A percentile compares a stretch with the other conserved stretches of the same genome.
phyloP scores from a whole-genome alignment of 2,113 vertebrate genomes.

The Peromyscus maniculatus region DNA sequence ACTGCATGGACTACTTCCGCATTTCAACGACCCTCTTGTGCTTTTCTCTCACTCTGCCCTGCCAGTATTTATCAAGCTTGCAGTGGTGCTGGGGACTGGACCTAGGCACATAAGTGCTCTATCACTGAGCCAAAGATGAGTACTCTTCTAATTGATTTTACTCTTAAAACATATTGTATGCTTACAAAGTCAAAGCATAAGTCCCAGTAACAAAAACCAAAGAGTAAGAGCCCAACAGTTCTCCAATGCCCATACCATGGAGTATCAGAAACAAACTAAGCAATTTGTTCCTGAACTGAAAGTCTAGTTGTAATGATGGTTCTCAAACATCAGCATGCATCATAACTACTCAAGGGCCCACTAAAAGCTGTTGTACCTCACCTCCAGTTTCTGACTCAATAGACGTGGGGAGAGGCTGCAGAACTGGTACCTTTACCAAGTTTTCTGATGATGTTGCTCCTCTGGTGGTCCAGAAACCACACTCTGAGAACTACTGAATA shows the following conservation, averaged over 20 bases:
- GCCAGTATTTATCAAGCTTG: background rate
- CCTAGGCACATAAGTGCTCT: background rate
- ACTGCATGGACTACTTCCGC: background rate
- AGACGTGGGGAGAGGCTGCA: background rate
- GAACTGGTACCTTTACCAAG: background rate
- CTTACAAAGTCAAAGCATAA: background rate
- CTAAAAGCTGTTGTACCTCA: background rate
- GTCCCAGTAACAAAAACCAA: background rate
- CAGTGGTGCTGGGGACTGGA: background rate
- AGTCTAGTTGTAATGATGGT: background rate
- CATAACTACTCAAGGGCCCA: background rate
- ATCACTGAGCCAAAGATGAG: background rate
- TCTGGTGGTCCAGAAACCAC: background rate
- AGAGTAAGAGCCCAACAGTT: background rate
- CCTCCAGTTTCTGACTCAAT: background rate
- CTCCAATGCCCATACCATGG: background rate
- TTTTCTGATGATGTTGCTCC: background rate
- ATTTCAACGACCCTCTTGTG: background rate
- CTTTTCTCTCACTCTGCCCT: slow-evolving; percentile 22
- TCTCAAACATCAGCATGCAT: background rate
- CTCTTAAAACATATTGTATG: background rate
- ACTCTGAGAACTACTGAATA: slow-evolving; percentile 12
- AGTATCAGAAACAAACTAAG: background rate
- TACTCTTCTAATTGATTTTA: background rate
- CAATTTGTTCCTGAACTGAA: background rate